Percentiles rank a stretch among this genome's conserved stretches.
Evolutionary conservation across 2,113 vertebrate species (phyloP).

Genomic region (Ascaphus truei): DNA sequence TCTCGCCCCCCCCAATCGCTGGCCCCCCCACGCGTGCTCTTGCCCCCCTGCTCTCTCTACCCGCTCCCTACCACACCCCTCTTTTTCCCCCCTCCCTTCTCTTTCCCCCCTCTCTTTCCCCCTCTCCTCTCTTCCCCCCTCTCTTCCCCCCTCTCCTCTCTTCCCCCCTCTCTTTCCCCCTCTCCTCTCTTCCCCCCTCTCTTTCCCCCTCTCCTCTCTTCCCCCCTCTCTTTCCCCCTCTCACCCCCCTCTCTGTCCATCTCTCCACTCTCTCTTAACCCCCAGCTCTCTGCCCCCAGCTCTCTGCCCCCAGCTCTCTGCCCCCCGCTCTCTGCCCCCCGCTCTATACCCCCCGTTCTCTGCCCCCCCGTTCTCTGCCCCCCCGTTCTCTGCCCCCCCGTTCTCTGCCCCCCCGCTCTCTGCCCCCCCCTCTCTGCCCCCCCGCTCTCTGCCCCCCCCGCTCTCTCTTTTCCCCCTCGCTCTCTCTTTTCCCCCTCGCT

Average conservation of each 20-base stretch:
- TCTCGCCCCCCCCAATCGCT: background rate
- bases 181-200: background rate
- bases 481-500: no score
- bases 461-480: no score
- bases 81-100: no score
- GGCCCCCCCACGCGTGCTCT: background rate
- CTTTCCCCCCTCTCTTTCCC: background rate
- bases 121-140: background rate
- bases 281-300: background rate
- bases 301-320: no score
- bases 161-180: background rate
- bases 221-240: background rate
- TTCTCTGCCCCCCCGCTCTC: no score
- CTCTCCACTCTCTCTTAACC: background rate
- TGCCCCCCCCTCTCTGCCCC: no score
- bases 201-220: background rate
- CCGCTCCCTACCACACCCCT: background rate
- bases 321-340: no score
- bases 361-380: no score
- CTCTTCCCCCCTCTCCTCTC: no score
- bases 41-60: background rate
- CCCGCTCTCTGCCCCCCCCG: no score
- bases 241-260: background rate
- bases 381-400: no score
- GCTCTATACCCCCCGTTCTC: no score